Evolutionary conservation across 2,888 invertebrate genomes (phyloP), one percentile per base, ranked within the genome.

Genomic region (Meiosimyza decipiens): DNA sequence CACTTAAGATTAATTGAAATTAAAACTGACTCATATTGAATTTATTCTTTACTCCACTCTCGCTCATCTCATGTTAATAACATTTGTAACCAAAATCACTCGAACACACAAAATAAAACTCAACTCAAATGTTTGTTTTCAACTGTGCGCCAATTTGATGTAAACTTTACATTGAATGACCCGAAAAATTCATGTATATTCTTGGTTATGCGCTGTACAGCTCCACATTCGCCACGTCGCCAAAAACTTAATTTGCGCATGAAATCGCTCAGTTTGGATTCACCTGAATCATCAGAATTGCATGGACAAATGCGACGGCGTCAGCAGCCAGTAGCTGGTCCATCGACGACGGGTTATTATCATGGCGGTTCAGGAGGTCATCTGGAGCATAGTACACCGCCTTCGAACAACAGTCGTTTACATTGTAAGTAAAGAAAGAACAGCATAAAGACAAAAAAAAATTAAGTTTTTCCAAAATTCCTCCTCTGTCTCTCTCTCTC

Each of bases 211-310:
- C 50, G 28, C 49, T 28, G 75, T 84, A 88, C 92, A 96, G 96
- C 96, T 87, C 97, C 96, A 81, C 97, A 97, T 89, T 97, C 97
- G 88, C 97, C 97, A 84, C 92, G 97, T 86, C 93, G 96, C 77
- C 96, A 97, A 90, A 95, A 97, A 90, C 91, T 98, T 89, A 97
- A 97, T 90, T 92, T 97, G 88, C 92, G 97, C 87, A 98, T 98
- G 98, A 98, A 98, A 91, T 97, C 97, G 87, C 92, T 98, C 82
- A 98, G 97, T 76, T 89, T 98, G 91, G 98, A 98, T 88, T 97
- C 97, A 50, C 97, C 97, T 77, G 98, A 98, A 88, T 95, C 95
- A 82, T 93, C 95, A 75, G 95, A 96, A 86, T 88, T 91, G 83
- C 93, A 93, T 84, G 92, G 91, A 54, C 92, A 93, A 82, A 86